Base-by-base conservation (phyloP, 1,140 invertebrate genomes). In the Archegozetes longisetosus region DNA sequence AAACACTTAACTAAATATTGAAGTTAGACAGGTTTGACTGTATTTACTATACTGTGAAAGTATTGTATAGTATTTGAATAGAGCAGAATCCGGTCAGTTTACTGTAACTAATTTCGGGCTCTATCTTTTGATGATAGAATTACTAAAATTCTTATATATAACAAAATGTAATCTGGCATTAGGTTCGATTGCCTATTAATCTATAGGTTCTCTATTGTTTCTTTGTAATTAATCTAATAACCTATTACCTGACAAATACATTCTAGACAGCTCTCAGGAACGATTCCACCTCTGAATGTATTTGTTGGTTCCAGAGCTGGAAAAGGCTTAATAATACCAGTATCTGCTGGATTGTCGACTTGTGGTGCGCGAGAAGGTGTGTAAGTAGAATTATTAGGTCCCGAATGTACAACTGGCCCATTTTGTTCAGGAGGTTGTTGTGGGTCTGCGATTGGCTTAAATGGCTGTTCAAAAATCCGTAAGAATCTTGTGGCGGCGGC, bases 171-270 rank as follows among this genome's bases (percentile, higher is more conserved):
- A n/a, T n/a, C n/a, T n/a, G n/a, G n/a, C n/a, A n/a, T n/a, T n/a
- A n/a, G n/a, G n/a, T n/a, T n/a, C n/a, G n/a, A n/a, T n/a, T n/a
- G n/a, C n/a, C n/a, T n/a, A n/a, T n/a, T n/a, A n/a, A n/a, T n/a
- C n/a, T 40, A 40, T 40, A 40, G 17, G 17, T 40, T 40, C 6
- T 40, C 17, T 9, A 6, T 40, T 9, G 6, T 40, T 9, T 17
- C 17, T 9, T 40, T 40, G 17, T 40, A 9, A 40, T 40, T 40
- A 40, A 9, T 40, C 6, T 40, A 9, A 40, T 40, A n/a, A n/a
- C n/a, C n/a, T 40, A 40, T 17, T 53, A 53, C 52, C 17, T 58
- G 47, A 46, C 57, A 58, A 20, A 58, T 25, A 58, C 57, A 58
- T 32, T 58, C 47, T 20, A 58, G 57, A 51, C 57, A 58, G 2